Evolutionary conservation across 2,113 vertebrate genomes (phyloP).

Genomic region (Percopsis transmontana): DNA sequence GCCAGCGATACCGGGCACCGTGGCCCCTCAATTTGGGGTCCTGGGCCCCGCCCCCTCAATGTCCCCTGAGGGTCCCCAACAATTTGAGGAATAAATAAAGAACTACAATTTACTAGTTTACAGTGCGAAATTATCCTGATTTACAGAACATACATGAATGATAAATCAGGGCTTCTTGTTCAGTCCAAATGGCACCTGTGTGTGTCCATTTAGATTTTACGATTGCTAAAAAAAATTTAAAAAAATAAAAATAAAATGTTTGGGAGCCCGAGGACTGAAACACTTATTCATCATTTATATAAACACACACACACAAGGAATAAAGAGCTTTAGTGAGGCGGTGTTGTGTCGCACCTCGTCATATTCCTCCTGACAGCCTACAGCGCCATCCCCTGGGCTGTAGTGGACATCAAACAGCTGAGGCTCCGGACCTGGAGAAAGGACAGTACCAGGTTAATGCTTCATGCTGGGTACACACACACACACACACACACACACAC

Average conservation of each 20-base stretch:
- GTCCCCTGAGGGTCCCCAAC: no score
- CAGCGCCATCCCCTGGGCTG: slow-evolving; percentile 81
- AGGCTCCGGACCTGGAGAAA: slow-evolving; percentile 80
- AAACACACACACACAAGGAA: slow-evolving; percentile 3
- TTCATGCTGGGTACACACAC: slow-evolving; percentile 35
- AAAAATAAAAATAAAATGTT: no score
- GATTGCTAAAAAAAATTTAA: not conserved
- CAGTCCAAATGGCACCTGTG: not conserved
- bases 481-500: slow-evolving; percentile 35
- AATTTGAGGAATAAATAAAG: no score
- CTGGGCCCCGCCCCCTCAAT: no score
- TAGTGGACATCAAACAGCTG: slow-evolving; percentile 81
- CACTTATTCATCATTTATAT: not conserved
- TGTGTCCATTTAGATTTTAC: not conserved
- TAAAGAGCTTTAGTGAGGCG: not conserved
- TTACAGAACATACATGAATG: no score
- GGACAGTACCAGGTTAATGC: slow-evolving; percentile 35
- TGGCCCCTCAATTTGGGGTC: no score
- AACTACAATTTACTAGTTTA: no score
- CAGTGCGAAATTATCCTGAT: no score
- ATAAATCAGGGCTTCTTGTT: not conserved
- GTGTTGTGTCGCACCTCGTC: slow-evolving; percentile 85
- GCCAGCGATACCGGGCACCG: no score
- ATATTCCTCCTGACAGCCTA: slow-evolving; percentile 86
- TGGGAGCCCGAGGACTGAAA: no score